Base-by-base conservation (phyloP, 2,797 vertebrate genomes). In the Coregonus sp. region DNA sequence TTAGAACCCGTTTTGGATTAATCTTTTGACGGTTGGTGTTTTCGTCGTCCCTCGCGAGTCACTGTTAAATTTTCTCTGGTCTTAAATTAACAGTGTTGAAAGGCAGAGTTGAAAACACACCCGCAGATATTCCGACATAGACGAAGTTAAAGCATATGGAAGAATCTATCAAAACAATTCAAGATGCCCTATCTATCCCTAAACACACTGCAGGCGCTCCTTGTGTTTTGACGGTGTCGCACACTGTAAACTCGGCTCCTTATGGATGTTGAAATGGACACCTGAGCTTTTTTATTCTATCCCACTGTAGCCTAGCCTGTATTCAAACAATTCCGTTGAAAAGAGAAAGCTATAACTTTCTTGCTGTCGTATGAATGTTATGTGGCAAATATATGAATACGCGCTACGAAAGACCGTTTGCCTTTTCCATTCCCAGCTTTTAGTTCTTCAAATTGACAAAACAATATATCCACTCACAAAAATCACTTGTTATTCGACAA, bases 1-100 rank as follows among this genome's bases (percentile, higher is more conserved):
- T 25, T 20, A 9, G 1, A 25, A 61, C n/a, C n/a, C 59, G 59
- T 9, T 82, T 86, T 33, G 51, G 11, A 33, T 7, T 2, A 11
- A 4, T n/a, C 18, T 12, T 16, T 20, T 4, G 6, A 50, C 89
- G 87, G 86, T 29, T 79, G 72, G 59, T 80, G 29, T 18, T 1
- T 80, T 33, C 67, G 82, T 84, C 80, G 31, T 67, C 65, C 65
- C 65, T 29, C 29, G 63, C 63, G 29, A 35, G 31, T 67, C 65
- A 35, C 65, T 35, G 29, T 33, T 4, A 33, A 0, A 15, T 33
- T 2, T 31, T 18, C 12, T 67, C 29, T 15, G 9, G 29, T 67
- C n/a, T 54, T 31, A 35, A 18, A 15, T 31, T 6, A 40, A 61
- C 25, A 16, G 86, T 51, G 70, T 29, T 54, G 40, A 20, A 4